phyloP scores from a whole-genome alignment of 2,797 vertebrate genomes.

The Gephyroberyx darwinii region DNA sequence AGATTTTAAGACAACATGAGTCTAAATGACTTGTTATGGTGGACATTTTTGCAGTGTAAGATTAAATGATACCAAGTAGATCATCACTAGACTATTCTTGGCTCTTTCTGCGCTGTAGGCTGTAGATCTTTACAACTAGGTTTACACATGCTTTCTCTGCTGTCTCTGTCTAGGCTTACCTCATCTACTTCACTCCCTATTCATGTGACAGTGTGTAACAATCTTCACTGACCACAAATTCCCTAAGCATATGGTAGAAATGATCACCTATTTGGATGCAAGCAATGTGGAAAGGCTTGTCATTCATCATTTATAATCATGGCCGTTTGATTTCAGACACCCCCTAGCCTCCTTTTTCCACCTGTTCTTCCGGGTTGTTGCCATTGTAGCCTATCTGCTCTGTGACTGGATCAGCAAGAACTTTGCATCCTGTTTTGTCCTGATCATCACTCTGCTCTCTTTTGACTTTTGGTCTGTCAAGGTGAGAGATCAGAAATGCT shows the following conservation, averaged over 20 bases:
- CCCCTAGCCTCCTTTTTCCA: conserved; percentile 84
- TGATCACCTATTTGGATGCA: not conserved
- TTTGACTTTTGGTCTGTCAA: conserved; percentile 92
- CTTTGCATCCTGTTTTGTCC: conserved; percentile 87
- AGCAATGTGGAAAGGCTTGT: not conserved
- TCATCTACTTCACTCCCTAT: not conserved
- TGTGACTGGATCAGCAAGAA: conserved; percentile 85
- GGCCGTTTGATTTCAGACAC: conserved; percentile 44
- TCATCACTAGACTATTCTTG: not conserved
- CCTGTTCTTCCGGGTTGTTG: conserved; percentile 87
- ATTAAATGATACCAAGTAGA: too few species aligned
- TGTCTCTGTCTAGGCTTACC: not conserved
- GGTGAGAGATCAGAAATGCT: conserved; percentile 71
- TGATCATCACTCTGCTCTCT: conserved; percentile 85
- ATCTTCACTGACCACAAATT: not conserved
- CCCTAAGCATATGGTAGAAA: too few species aligned
- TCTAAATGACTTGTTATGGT: too few species aligned
- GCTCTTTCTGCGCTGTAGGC: not conserved
- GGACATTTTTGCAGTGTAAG: too few species aligned
- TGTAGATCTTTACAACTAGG: too few species aligned
- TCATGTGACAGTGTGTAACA: not conserved
- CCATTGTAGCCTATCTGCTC: conserved; percentile 83
- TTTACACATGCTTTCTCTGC: too few species aligned
- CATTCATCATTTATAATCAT: not conserved
- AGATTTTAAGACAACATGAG: too few species aligned